Percentiles rank a stretch among this genome's conserved stretches.
Evolutionary conservation across 2,888 invertebrate genomes (phyloP).

Genomic region (Aporophyla lueneburgensis): DNA sequence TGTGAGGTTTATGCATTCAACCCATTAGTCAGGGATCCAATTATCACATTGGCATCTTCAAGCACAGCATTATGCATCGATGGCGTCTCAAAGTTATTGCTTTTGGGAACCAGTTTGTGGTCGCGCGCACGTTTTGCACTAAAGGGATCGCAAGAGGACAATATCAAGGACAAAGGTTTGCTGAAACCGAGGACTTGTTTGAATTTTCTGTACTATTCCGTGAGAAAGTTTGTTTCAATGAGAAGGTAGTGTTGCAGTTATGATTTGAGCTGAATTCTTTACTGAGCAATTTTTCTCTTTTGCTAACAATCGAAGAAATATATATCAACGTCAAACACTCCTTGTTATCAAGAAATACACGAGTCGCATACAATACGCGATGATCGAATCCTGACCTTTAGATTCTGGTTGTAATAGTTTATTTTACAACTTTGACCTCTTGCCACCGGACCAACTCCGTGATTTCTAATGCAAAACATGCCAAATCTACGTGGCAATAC

Average conservation of each 20-base stretch:
- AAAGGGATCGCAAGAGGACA: slow-evolving; percentile 63
- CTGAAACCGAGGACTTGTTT: slow-evolving; percentile 34
- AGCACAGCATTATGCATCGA: slow-evolving; percentile 74
- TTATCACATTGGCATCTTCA: slow-evolving; percentile 68
- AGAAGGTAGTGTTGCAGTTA: neutral
- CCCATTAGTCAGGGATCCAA: slow-evolving; percentile 62
- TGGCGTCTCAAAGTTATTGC: slow-evolving; percentile 73
- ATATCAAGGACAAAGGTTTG: slow-evolving; percentile 65
- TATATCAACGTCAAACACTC: slow-evolving; percentile 1
- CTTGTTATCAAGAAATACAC: slow-evolving; percentile 12
- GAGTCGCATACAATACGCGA: slow-evolving; percentile 10
- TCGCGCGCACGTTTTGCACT: slow-evolving; percentile 55
- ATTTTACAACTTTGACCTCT: slow-evolving; percentile 63
- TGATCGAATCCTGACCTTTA: slow-evolving; percentile 60
- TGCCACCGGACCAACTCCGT: slow-evolving; percentile 22
- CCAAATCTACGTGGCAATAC: slow-evolving; percentile 15
- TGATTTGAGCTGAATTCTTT: neutral
- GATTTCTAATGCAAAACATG: slow-evolving; percentile 30
- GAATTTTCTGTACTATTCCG: slow-evolving; percentile 11
- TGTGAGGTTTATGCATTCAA: slow-evolving; percentile 30
- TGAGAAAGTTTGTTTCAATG: neutral
- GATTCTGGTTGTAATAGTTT: slow-evolving; percentile 40
- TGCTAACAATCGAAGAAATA: neutral
- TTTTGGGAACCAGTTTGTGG: slow-evolving; percentile 73
- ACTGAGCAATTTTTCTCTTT: neutral